Percentiles rank a stretch among this genome's conserved stretches.
phyloP scores from a whole-genome alignment of 2,888 invertebrate genomes.

The Eupelmus urozonus region DNA sequence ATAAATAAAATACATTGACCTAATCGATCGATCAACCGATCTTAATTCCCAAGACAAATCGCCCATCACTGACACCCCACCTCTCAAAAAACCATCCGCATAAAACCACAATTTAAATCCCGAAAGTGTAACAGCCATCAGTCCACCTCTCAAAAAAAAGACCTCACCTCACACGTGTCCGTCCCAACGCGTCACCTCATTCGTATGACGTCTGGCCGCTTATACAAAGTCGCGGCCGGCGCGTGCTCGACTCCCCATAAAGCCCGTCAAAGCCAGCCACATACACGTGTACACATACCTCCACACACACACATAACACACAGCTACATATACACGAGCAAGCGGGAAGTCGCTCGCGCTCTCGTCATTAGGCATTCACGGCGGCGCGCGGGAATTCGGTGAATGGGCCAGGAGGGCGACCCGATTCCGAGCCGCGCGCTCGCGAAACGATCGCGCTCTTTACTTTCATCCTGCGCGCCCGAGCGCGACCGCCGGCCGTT shows the following conservation, averaged over 20 bases:
- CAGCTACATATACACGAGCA: no score
- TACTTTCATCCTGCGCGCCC: neutral
- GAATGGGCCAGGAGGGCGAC: constrained; percentile 67
- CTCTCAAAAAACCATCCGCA: no score
- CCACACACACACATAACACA: constrained; percentile 19
- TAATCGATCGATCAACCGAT: neutral
- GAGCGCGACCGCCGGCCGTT: constrained; percentile 4
- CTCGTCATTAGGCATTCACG: constrained; percentile 71
- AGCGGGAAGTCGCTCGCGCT: neutral
- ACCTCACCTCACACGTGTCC: no score
- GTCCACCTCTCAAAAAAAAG: no score
- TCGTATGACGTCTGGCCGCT: no score
- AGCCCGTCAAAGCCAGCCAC: neutral
- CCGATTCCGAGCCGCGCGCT: constrained; percentile 44
- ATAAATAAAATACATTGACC: no score
- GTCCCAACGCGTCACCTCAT: no score
- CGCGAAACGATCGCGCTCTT: neutral
- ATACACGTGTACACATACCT: neutral
- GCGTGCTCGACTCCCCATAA: no score
- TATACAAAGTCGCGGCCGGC: no score
- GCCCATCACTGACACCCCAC: no score
- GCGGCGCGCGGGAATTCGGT: constrained; percentile 70
- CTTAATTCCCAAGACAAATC: neutral
- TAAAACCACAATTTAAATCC: no score
- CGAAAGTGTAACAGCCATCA: no score